Base-by-base conservation (phyloP, 2,113 vertebrate genomes). In the Dipodomys stephensi region DNA sequence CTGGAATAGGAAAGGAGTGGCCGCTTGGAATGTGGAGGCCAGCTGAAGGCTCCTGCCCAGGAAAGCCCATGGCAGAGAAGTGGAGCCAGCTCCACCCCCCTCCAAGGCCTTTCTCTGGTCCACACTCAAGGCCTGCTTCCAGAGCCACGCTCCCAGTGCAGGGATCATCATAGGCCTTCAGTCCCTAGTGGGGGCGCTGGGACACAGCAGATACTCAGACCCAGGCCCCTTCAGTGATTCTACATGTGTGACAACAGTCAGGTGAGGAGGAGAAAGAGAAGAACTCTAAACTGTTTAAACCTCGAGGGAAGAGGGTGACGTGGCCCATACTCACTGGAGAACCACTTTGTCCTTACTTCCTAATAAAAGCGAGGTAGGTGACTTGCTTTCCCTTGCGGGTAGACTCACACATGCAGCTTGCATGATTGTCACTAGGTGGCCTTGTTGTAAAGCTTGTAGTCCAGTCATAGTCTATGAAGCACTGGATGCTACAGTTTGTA, bases 81-180 rank as follows among this genome's bases (percentile, higher is more conserved):
- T 80, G 23, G 23, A 6, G 2, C 32, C 86, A 4, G 28, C 76
- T 77, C 77, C 12, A 18, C 6, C 35, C 35, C 4, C 44, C 85
- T 23, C 3, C 39, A 0, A 20, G 23, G 35, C 35, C 27, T 15
- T 23, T 19, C 35, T 32, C 39, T 30, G 10, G 62, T 11, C 68
- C 46, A 5, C 4, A 11, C 1, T 0, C 10, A 2, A 39, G 23
- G 0, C 7, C 6, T 4, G 22, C 20, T 4, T 2, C 13, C 67
- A 10, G 62, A 71, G 23, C 39, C 25, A 2, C 2, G 0, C 11
- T 39, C 60, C 35, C 49, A 13, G 44, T 23, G 30, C 79, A 35
- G 35, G 46, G 28, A 53, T 46, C 44, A 2, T 10, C 35, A 2
- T 11, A 57, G 60, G 80, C 35, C 67, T 80, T 65, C 22, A 4